These are phyloP conservation scores for Brachyptera risi DNA, from an alignment of 2,888 invertebrate genomes.

Conservation along the genomic window DNA sequence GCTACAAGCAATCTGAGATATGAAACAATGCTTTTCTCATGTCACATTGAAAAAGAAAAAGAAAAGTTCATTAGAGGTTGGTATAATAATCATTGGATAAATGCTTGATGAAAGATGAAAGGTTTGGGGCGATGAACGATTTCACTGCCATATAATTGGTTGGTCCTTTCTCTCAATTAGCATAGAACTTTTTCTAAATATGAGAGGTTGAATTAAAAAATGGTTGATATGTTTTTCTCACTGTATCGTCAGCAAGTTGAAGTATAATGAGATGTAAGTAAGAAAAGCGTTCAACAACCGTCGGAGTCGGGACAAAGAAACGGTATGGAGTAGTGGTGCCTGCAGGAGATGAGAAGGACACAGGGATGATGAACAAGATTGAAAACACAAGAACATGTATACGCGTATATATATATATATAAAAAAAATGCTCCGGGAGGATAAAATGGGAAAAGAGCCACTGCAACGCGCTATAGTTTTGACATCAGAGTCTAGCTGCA, in stretches of 20 bases:
- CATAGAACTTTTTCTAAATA: too few relatives aligned
- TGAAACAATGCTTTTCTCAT: background rate
- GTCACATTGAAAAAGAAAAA: too few relatives aligned
- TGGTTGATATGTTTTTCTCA: too few relatives aligned
- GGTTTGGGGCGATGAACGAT: too few relatives aligned
- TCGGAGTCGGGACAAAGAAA: background rate
- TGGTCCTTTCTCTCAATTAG: too few relatives aligned
- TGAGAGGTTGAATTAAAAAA: too few relatives aligned
- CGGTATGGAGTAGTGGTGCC: background rate
- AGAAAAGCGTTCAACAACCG: too few relatives aligned
- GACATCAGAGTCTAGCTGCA: constrained; percentile 26
- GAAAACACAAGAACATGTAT: constrained; percentile 32
- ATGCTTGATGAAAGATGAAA: background rate
- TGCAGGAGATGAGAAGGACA: constrained; percentile 28
- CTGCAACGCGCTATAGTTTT: constrained; percentile 30
- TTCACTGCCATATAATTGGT: too few relatives aligned
- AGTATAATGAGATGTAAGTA: too few relatives aligned
- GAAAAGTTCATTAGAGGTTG: background rate
- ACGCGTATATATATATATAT: constrained; percentile 24
- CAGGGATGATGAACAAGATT: constrained; percentile 30
- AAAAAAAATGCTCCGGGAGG: constrained; percentile 24
- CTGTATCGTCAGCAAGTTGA: too few relatives aligned
- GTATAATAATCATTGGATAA: background rate
- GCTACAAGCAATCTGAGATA: background rate
- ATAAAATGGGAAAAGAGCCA: constrained; percentile 5